These are phyloP conservation scores for Neomorphus geoffroyi DNA, from an alignment of 2,797 vertebrate species.

Conservation along the genomic window DNA sequence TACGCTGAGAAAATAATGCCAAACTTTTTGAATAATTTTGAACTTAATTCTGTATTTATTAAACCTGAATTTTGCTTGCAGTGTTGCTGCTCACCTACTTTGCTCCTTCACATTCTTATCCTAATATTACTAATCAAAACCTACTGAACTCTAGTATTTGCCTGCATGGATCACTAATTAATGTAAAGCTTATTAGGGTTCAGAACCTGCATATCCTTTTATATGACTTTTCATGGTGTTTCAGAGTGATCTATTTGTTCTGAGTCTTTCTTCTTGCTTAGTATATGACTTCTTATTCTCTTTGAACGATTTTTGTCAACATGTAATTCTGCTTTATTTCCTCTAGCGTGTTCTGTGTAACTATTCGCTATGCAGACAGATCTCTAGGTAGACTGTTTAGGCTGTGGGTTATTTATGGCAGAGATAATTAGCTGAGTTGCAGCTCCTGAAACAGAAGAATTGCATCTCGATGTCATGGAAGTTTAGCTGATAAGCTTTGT, in stretches of 20 bases:
- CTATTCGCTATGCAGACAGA: not conserved
- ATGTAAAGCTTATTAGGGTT: not conserved
- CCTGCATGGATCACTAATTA: not conserved
- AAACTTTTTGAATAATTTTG: not conserved
- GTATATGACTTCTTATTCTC: not conserved
- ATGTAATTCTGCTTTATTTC: not conserved
- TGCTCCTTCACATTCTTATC: not conserved
- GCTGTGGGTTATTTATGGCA: conserved; percentile 6
- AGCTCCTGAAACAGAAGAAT: conserved; percentile 31
- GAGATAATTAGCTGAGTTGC: conserved; percentile 8
- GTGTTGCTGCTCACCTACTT: not conserved
- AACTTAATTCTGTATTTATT: not conserved
- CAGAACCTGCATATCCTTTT: not conserved
- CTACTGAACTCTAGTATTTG: not conserved
- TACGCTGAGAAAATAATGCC: not conserved
- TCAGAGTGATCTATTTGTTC: not conserved
- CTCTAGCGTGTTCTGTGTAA: not conserved
- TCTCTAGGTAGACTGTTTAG: not conserved
- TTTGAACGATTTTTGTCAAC: not conserved
- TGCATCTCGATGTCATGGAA: fast-evolving
- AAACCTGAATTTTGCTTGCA: not conserved
- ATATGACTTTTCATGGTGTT: not conserved
- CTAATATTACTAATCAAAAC: not conserved
- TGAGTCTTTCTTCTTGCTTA: not conserved
- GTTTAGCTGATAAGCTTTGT: not conserved